phyloP scores from a whole-genome alignment of 2,797 vertebrate species.

The Fringilla coelebs region DNA sequence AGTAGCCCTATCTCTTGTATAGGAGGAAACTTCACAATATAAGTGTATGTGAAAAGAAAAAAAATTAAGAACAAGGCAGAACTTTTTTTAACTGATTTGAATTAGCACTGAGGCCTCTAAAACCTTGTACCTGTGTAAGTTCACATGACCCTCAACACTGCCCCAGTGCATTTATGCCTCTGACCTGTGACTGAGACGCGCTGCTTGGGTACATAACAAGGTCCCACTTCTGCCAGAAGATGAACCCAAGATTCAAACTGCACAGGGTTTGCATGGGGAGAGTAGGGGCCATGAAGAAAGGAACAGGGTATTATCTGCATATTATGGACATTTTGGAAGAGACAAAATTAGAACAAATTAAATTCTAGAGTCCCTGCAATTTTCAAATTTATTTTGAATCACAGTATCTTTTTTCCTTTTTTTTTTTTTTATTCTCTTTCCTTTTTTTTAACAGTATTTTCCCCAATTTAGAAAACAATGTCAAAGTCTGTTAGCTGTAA shows the following conservation, averaged over 20 bases:
- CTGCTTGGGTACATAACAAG: not conserved
- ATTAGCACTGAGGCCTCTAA: not conserved
- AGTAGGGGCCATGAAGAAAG: not conserved
- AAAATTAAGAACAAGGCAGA: not conserved
- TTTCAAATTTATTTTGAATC: not conserved
- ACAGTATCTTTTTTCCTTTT: fast-evolving
- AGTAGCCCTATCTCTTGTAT: not conserved
- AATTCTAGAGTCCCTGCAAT: not conserved
- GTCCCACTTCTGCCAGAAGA: not conserved
- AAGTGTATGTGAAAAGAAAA: not conserved
- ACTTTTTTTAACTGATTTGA: not conserved
- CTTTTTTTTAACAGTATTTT: fast-evolving
- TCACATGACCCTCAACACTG: not conserved
- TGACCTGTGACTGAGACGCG: not conserved
- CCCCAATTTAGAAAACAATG: not conserved
- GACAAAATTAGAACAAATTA: not conserved
- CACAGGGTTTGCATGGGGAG: not conserved
- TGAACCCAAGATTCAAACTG: not conserved
- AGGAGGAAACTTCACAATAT: not conserved
- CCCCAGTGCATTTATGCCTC: not conserved
- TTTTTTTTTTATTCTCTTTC: fast-evolving
- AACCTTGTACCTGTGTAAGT: not conserved
- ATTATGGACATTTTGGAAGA: not conserved
- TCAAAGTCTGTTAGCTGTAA: not conserved
- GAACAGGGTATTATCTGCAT: not conserved